Conservation (phyloP, 2,113 vertebrate genomes). For the Myotis brandtii region DNA sequence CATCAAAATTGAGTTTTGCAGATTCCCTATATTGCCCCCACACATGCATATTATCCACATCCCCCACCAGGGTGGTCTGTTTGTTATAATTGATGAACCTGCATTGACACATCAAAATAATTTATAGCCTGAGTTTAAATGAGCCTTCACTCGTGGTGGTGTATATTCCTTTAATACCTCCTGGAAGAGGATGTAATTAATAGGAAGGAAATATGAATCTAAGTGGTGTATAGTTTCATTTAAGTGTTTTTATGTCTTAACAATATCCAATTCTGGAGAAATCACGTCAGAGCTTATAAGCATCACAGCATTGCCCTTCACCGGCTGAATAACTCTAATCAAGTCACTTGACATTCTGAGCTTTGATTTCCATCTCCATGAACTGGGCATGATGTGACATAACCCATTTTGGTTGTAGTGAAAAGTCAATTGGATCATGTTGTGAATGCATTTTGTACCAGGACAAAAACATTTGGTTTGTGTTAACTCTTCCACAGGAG, state of each 20-base stretch:
- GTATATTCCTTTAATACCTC: neutral
- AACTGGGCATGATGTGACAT: neutral
- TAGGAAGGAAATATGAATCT: neutral
- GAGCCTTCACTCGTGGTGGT: neutral
- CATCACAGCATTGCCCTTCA: neutral
- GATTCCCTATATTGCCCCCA: neutral
- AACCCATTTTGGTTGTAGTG: neutral
- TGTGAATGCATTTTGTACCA: neutral
- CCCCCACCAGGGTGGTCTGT: no score
- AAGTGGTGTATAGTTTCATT: neutral
- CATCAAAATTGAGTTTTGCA: neutral
- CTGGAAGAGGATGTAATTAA: neutral
- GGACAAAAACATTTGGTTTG: neutral
- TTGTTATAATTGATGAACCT: neutral
- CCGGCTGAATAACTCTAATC: neutral
- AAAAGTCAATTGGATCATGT: neutral
- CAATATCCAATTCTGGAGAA: neutral
- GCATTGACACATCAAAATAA: neutral
- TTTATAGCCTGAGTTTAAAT: neutral
- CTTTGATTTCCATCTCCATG: neutral
- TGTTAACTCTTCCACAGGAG: conserved; percentile 88
- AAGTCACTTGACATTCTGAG: neutral
- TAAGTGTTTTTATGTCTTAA: neutral
- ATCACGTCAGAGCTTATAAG: neutral
- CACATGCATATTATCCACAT: neutral